Evolutionary conservation across 2,113 vertebrate genomes (phyloP), one percentile per base, ranked within the genome.

Genomic region (Equus przewalskii): DNA sequence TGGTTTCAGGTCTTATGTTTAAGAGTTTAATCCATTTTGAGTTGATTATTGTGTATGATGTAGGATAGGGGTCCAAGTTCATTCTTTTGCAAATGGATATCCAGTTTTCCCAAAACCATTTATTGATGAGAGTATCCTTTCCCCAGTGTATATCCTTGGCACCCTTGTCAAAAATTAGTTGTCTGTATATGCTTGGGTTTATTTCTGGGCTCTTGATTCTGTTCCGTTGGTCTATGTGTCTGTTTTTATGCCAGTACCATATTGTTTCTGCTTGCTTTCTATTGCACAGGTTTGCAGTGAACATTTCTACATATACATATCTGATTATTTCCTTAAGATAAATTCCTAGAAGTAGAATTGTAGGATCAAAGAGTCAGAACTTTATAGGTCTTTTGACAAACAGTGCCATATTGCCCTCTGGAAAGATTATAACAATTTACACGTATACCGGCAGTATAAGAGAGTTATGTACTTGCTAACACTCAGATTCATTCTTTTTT

Each of bases 271-370:
- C 80, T 73, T 81, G 49, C 49, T 97, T 85, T 80, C 65, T 75
- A 28, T 95, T 73, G 46, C 28, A 70, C 41, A 60, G 46, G 44
- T 46, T 89, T 89, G 46, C 14, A 92, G 36, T 46, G 80, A 95
- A 58, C 73, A 81, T n/a, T 62, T 90, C 33, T 60, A 13, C 26
- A 73, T 36, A 72, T 49, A 73, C 30, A 73, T 64, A 78, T 79
- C 36, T 76, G 69, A 75, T 86, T 70, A 62, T 87, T 91, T 65
- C 81, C 65, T 91, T 72, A 72, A 72, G 64, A 94, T 84, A 96
- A 88, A 91, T 89, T 89, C 21, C 36, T 80, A 87, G 28, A 80
- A 56, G 33, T 70, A 78, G 72, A 86, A 86, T 56, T 80, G 12
- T 60, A 73, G n/a, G 73, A 73, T 46, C 56, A 81, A 85, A 64